Base-by-base conservation (phyloP, 2,113 vertebrate genomes). In the Xiphorhynchus elegans region DNA sequence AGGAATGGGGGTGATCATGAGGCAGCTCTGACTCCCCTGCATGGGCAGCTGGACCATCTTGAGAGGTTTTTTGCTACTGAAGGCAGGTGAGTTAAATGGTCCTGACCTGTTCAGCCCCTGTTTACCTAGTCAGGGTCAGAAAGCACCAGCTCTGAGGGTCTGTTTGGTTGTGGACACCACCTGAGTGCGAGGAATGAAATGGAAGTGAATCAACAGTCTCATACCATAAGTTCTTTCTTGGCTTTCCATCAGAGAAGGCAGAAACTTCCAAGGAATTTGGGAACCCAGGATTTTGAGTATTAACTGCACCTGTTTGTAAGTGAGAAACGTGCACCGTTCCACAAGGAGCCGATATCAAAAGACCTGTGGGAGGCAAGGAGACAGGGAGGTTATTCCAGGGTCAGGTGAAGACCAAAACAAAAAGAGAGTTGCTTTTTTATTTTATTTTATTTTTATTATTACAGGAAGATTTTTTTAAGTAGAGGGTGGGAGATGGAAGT, bases 191-290 rank as follows among this genome's bases (percentile, higher is more conserved):
- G 73, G 83, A 97, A 93, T 84, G 73, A 78, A 93, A 50, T 5
- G 19, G 88, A 87, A 95, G 62, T 68, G 96, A 89, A 97, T 92
- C 90, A 96, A 90, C 92, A 96, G 84, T 80, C 80, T 94, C 83
- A 90, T 95, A 89, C 88, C 89, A 92, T 93, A 93, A 94, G 83
- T 62, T 92, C 93, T 94, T 95, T 95, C 72, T 96, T 96, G 95
- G 95, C 92, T 93, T 96, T 95, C 92, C 93, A 95, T 96, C 96
- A 97, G 96, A 96, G 96, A 92, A 95, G 83, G 80, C 96, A 96
- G 80, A 97, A 97, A 95, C 77, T 78, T 90, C 91, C 70, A 59
- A 97, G 75, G 91, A 77, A 94, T 89, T 92, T 95, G 89, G 95
- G 94, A 97, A 91, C 86, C 70, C 2, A 20, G 95, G 94, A 93